Base-by-base conservation (phyloP, 2,888 invertebrate genomes). In the Dichetophora obliterata region DNA sequence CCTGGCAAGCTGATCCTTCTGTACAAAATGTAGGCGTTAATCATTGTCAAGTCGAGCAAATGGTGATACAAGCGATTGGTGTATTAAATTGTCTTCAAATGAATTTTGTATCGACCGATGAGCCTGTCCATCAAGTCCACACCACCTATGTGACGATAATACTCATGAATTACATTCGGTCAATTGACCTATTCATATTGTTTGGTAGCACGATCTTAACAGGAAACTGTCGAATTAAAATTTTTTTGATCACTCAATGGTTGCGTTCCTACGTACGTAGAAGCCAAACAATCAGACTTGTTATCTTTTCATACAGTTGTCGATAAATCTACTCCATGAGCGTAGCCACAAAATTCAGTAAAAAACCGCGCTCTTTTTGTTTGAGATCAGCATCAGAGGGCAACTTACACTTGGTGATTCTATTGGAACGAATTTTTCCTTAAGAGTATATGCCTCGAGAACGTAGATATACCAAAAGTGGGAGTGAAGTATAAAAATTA, bases 211-310 rank as follows among this genome's bases (percentile, higher is more conserved):
- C 43, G 43, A 43, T 43, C 14, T 11, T 43, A 43, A 11, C 69
- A 19, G 37, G 22, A 48, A 75, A 75, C 27, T 52, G n/a, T 22
- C 34, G 43, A 19, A 65, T 75, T 43, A 11, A 57, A 68, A 63
- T 63, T 63, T 43, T 63, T n/a, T 48, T 57, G 19, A 59, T 59
- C 6, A 19, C 14, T 1, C 0, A 59, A 59, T 24, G 59, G 19
- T 22, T 59, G 24, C 5, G 59, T 59, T 11, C 22, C 19, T 3
- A 24, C 24, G 27, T 59, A 19, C 3, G 24, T 59, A 11, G 52
- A 50, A 11, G 8, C 0, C 19, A 50, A n/a, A 52, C 54, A 54
- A 70, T 27, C 54, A 43, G 14, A 1, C 43, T 11, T 11, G 43
- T 43, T 43, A 43, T 43, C 43, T 11, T 43, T 43, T 3, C 59